Percentiles rank a stretch among this genome's conserved stretches.
These are phyloP conservation scores for Catharus bicknelli DNA, from an alignment of 2,113 vertebrate genomes.

Conservation along the genomic window DNA sequence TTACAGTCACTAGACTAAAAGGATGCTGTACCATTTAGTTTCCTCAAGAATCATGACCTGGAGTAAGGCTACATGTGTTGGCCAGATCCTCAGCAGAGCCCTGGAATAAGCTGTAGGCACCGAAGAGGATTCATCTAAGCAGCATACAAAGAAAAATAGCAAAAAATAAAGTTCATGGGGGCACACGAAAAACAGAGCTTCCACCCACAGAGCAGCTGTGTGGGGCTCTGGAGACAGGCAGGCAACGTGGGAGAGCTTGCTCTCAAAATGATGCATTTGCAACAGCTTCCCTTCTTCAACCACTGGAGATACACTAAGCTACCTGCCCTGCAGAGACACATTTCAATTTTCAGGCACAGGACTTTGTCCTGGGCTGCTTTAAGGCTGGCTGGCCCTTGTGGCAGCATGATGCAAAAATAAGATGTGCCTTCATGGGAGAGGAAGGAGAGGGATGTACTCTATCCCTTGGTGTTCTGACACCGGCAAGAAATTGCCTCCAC, in stretches of 20 bases:
- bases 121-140: constrained; percentile 29
- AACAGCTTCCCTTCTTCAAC: background rate
- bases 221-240: constrained; percentile 20
- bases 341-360: background rate
- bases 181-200: constrained; percentile 41
- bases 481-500: background rate
- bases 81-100: constrained; percentile 16
- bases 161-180: constrained; percentile 40
- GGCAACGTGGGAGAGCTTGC: constrained; percentile 24
- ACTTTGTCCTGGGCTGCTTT: background rate
- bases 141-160: constrained; percentile 7
- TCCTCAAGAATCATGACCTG: background rate
- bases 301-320: background rate
- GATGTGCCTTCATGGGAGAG: background rate
- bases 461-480: background rate
- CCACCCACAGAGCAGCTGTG: constrained; percentile 43
- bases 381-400: background rate
- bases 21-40: background rate
- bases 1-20: background rate
- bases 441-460: background rate
- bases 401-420: background rate
- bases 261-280: background rate
- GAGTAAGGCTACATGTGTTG: background rate
- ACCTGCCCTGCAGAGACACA: background rate
- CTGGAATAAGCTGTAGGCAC: constrained; percentile 24